Conservation (phyloP, 2,113 vertebrate species). For the Chaetodon auriga region DNA sequence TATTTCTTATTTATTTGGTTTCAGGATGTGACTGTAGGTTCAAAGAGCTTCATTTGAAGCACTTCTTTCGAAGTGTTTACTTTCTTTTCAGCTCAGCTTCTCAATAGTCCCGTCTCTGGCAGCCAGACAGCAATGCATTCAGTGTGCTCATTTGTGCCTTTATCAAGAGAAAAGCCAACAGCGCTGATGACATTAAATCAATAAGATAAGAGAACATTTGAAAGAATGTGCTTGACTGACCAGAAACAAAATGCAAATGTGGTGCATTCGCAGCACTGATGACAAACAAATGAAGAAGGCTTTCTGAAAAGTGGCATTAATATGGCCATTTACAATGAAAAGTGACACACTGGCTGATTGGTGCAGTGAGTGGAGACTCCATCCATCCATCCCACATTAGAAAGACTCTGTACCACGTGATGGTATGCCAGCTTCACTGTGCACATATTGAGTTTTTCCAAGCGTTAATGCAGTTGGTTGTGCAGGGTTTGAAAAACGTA, state of each 20-base stretch:
- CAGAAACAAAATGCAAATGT: slow-evolving; percentile 18
- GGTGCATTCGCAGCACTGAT: background rate
- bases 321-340: background rate
- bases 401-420: too few relatives aligned
- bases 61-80: slow-evolving; percentile 29
- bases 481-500: too few relatives aligned
- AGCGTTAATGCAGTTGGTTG: too few relatives aligned
- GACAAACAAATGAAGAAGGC: background rate
- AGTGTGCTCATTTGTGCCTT: slow-evolving; percentile 51
- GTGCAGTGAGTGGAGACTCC: too few relatives aligned
- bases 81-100: slow-evolving; percentile 20
- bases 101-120: slow-evolving; percentile 30
- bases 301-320: background rate
- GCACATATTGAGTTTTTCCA: too few relatives aligned
- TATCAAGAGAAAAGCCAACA: slow-evolving; percentile 20
- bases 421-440: too few relatives aligned
- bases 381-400: too few relatives aligned
- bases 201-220: slow-evolving; percentile 14
- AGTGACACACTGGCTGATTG: too few relatives aligned
- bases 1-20: slow-evolving; percentile 11
- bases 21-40: slow-evolving; percentile 27
- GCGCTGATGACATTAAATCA: slow-evolving; percentile 21
- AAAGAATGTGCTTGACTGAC: slow-evolving; percentile 11
- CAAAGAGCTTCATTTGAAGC: slow-evolving; percentile 38
- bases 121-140: slow-evolving; percentile 31